Conservation (phyloP, 2,797 vertebrate genomes). For the Lagocephalus sceleratus region DNA sequence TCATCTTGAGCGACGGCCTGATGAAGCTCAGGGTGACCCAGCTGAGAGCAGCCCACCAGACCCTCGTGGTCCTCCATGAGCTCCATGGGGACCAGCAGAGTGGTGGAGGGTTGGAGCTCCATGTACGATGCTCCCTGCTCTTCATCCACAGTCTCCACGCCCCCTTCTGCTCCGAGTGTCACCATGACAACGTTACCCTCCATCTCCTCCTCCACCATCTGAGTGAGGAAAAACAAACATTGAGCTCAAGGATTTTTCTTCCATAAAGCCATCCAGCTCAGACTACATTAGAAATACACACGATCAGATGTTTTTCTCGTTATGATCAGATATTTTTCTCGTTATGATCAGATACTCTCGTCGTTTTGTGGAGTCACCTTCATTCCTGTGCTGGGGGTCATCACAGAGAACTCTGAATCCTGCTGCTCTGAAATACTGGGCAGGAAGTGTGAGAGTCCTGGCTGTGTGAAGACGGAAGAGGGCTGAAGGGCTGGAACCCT, state of each 20-base stretch:
- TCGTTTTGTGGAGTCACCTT: constrained; percentile 50
- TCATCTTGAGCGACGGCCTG: constrained; percentile 65
- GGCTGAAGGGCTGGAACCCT: constrained; percentile 57
- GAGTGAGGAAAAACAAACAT: constrained; percentile 11
- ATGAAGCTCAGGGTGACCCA: constrained; percentile 60
- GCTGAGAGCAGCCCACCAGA: constrained; percentile 58
- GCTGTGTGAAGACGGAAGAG: constrained; percentile 49
- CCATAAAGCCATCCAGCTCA: background rate
- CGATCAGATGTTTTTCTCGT: too few species aligned
- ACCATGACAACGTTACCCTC: constrained; percentile 75
- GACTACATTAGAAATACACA: too few species aligned
- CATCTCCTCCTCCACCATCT: constrained; percentile 66
- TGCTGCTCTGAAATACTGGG: constrained; percentile 59
- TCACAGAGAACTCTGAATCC: constrained; percentile 63
- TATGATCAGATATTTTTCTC: background rate
- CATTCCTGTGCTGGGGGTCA: constrained; percentile 54
- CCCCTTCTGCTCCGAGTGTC: constrained; percentile 62
- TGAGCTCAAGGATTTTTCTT: background rate
- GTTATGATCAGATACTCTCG: background rate
- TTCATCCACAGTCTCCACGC: constrained; percentile 51
- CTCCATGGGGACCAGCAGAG: constrained; percentile 77
- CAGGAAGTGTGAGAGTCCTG: constrained; percentile 59
- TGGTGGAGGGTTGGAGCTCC: constrained; percentile 76
- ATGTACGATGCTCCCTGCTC: constrained; percentile 65
- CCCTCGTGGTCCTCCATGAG: constrained; percentile 73